phyloP scores from a whole-genome alignment of 2,888 invertebrate species.

The Beris morrisii region DNA sequence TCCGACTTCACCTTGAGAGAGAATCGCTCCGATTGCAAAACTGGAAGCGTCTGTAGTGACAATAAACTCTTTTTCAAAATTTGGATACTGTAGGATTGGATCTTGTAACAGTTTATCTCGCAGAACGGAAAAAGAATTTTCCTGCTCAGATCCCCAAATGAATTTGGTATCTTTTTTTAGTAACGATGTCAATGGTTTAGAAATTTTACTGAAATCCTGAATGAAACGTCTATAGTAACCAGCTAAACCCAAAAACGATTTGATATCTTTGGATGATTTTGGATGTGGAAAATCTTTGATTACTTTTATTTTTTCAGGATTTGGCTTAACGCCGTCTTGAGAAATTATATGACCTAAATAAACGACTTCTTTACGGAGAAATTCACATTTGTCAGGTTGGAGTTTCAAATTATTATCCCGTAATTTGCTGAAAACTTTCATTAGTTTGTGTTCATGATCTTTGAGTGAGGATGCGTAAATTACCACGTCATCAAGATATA shows the following conservation, averaged over 20 bases:
- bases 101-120: not conserved
- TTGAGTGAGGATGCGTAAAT: conserved; percentile 43
- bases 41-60: conserved; percentile 13
- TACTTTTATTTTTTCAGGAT: conserved; percentile 37
- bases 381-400: conserved; percentile 39
- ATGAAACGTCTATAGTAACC: conserved; percentile 53
- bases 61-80: conserved; percentile 13
- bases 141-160: conserved; percentile 6
- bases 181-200: conserved; percentile 11
- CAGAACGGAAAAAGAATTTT: not conserved
- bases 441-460: conserved; percentile 43
- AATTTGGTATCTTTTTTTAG: conserved; percentile 19
- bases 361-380: conserved; percentile 26
- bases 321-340: conserved; percentile 41
- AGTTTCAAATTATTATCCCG: conserved; percentile 41
- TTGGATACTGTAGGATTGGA: conserved; percentile 15
- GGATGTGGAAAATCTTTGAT: conserved; percentile 43
- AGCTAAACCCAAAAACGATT: conserved; percentile 42
- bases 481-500: conserved; percentile 49
- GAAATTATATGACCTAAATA: conserved; percentile 45
- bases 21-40: no score
- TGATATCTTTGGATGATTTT: conserved; percentile 41
- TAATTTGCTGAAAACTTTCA: conserved; percentile 41
- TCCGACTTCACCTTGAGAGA: no score
- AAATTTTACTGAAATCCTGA: conserved; percentile 37